Evolutionary conservation across 2,888 invertebrate genomes (phyloP).

Genomic region (Mythimna pallens): DNA sequence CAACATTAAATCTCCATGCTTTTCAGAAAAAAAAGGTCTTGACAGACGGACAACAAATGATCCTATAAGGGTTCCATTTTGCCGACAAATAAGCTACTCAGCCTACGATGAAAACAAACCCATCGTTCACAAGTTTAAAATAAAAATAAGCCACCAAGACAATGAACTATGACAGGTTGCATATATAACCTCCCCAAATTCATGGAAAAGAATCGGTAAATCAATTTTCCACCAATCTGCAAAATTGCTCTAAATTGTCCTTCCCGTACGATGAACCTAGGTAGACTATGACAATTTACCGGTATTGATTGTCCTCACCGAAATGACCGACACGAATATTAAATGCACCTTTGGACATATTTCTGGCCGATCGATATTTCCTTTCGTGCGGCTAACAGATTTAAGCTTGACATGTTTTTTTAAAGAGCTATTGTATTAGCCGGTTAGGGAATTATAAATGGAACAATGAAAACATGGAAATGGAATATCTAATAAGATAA

Average conservation of each 20-base stretch:
- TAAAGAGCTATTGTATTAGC: slow-evolving; percentile 9
- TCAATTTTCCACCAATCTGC: slow-evolving; percentile 8
- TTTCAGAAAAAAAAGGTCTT: neutral
- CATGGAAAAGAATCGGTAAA: neutral
- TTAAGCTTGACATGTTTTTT: slow-evolving; percentile 47
- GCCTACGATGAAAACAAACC: neutral
- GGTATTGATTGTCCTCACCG: slow-evolving; percentile 66
- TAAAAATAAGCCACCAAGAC: neutral
- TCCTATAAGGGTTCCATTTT: too few species aligned
- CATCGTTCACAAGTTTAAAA: neutral
- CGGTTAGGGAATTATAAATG: slow-evolving; percentile 25
- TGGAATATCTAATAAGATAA: neutral
- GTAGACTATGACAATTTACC: slow-evolving; percentile 45
- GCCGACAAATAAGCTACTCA: neutral
- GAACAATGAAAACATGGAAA: neutral
- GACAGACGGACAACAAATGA: neutral
- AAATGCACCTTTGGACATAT: slow-evolving; percentile 70
- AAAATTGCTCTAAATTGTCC: slow-evolving; percentile 34
- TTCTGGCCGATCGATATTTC: slow-evolving; percentile 68
- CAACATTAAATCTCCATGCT: too few species aligned
- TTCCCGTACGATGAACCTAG: slow-evolving; percentile 46
- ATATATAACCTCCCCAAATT: neutral
- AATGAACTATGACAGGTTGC: neutral
- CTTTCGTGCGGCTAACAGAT: slow-evolving; percentile 61
- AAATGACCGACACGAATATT: slow-evolving; percentile 71